Percentiles rank a stretch among this genome's conserved stretches.
Conservation (phyloP, 1,140 invertebrate species). For the Sitodiplosis mosellana region DNA sequence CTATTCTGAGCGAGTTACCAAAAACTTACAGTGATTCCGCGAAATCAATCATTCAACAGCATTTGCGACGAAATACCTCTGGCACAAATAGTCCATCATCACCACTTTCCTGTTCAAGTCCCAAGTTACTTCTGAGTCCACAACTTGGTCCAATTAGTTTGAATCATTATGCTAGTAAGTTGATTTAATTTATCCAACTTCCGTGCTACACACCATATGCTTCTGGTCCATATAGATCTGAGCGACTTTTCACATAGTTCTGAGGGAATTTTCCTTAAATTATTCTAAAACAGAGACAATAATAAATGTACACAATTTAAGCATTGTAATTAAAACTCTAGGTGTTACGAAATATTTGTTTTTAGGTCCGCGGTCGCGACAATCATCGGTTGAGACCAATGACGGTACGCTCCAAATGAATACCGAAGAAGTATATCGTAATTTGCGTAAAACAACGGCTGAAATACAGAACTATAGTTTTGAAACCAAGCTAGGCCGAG, state of each 20-base stretch:
- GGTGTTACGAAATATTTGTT: not conserved
- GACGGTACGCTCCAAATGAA: conserved; percentile 41
- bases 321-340: no score
- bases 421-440: conserved; percentile 73
- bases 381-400: conserved; percentile 28
- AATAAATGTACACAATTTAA: no score
- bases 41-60: conserved; percentile 62
- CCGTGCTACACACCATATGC: no score
- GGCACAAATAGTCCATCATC: conserved; percentile 24
- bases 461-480: conserved; percentile 75
- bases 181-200: no score
- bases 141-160: conserved; percentile 20
- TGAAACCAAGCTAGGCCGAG: conserved; percentile 41
- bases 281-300: no score
- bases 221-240: no score
- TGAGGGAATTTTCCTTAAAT: no score
- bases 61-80: conserved; percentile 47
- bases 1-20: conserved; percentile 62
- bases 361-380: conserved; percentile 19
- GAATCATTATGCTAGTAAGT: conserved; percentile 19
- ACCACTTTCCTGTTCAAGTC: conserved; percentile 22
- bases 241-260: no score
- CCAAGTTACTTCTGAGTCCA: conserved; percentile 22
- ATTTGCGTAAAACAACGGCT: conserved; percentile 73
- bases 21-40: conserved; percentile 68